Percentiles rank a stretch among this genome's conserved stretches.
Conservation (phyloP, 2,888 invertebrate genomes). For the Sipha maydis region DNA sequence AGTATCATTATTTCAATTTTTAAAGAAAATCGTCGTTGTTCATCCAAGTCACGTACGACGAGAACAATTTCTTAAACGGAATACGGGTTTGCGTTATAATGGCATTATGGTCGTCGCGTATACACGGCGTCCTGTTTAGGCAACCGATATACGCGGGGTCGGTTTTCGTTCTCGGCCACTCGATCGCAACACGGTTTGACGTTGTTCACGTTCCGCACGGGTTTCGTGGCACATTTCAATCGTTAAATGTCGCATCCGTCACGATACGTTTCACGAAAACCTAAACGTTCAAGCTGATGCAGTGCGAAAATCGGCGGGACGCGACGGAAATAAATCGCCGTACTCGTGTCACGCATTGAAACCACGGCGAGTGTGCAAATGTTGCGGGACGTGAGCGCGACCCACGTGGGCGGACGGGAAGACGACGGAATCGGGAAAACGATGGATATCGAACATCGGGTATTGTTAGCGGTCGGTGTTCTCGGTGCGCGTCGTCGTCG, state of each 20-base stretch:
- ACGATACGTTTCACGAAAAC: too few relatives aligned
- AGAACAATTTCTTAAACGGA: not conserved
- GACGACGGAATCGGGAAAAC: too few relatives aligned
- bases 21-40: not conserved
- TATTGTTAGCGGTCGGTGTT: not conserved
- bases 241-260: not conserved
- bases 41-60: not conserved
- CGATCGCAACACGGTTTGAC: not conserved
- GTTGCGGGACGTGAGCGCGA: too few relatives aligned
- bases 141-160: not conserved
- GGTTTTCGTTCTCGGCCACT: not conserved
- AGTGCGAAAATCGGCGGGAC: too few relatives aligned
- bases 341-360: too few relatives aligned
- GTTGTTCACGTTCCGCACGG: too few relatives aligned
- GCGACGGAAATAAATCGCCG: too few relatives aligned
- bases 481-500: not conserved
- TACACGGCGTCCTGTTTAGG: conserved; percentile 23
- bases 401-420: too few relatives aligned
- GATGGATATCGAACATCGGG: too few relatives aligned
- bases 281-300: too few relatives aligned
- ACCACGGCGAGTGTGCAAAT: too few relatives aligned
- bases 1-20: not conserved
- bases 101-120: not conserved
- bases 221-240: too few relatives aligned
- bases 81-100: not conserved